phyloP scores from a whole-genome alignment of 2,888 invertebrate genomes.

The Plebejus melissa region DNA sequence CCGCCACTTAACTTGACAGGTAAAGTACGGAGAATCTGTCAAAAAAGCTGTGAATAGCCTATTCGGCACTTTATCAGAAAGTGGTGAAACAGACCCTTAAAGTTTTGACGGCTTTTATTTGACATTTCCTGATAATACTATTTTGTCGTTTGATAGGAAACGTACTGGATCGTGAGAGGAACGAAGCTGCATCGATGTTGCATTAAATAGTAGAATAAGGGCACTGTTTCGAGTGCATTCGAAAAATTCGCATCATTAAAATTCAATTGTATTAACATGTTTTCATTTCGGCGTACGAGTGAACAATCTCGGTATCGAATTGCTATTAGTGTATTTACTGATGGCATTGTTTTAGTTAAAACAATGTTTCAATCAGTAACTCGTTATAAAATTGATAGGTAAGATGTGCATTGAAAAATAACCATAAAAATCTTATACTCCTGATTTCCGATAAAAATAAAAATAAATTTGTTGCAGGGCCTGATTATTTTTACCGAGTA shows the following conservation, averaged over 20 bases:
- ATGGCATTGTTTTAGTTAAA: background rate
- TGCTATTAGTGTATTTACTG: slow-evolving; percentile 12
- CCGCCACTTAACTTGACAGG: too few relatives aligned
- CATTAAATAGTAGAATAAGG: background rate
- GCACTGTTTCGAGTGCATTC: slow-evolving; percentile 45
- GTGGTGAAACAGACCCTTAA: too few relatives aligned
- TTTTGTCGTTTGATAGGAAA: background rate
- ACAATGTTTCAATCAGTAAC: background rate
- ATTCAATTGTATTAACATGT: slow-evolving; percentile 63
- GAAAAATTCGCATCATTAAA: slow-evolving; percentile 64
- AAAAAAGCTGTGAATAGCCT: too few relatives aligned
- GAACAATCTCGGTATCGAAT: slow-evolving; percentile 30
- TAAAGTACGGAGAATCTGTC: too few relatives aligned
- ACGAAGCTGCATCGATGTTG: background rate
- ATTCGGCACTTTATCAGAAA: too few relatives aligned
- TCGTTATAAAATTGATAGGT: background rate
- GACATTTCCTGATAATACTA: too few relatives aligned
- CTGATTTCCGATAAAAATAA: too few relatives aligned
- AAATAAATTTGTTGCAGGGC: too few relatives aligned
- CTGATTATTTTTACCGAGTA: too few relatives aligned
- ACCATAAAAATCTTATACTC: too few relatives aligned
- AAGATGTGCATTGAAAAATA: background rate
- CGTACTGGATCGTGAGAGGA: background rate
- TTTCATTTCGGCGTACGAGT: slow-evolving; percentile 44
- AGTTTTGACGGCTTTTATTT: too few relatives aligned